Evolutionary conservation across 1,140 invertebrate species (phyloP), one percentile per base, ranked within the genome.

Genomic region (Aplysia californica): DNA sequence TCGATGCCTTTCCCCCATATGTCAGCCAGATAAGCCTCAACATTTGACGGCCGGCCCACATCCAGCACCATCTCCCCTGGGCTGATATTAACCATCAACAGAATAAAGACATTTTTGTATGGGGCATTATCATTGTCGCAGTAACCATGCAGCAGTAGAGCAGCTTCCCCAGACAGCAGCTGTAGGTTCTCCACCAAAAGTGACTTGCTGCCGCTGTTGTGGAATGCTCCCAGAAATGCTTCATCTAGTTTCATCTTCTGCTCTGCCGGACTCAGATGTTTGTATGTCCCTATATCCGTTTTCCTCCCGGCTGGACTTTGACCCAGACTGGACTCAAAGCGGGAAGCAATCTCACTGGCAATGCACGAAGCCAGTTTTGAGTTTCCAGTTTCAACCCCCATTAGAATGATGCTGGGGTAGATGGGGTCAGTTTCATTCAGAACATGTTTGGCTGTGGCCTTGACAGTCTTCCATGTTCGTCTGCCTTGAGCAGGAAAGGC

Each of bases 61-160:
- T 82, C 26, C 35, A 66, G 39, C 0, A 65, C 31, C 21, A 72
- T 61, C 55, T 56, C 35, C 44, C n/a, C n/a, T 10, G 44, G 44
- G 44, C 44, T 50, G 18, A 72, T 77, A 66, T 81, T 77, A 38
- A 85, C 50, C 15, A 80, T 78, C 35, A 82, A 66, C 23, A 84
- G 73, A n/a, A 86, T 80, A 15, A 82, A 38, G 3, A 80, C 80
- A 50, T 85, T 65, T 72, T 87, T 87, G 58, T 82, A 84, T 15
- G 86, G 86, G 20, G 86, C 86, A 76, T 87, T 83, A 65, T 86
- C 86, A 35, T 80, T 80, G 67, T 87, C 86, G 74, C 86, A 87
- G 58, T 81, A 85, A 29, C 81, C 83, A 80, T 87, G 86, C 15
- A 87, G 77, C 20, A 87, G 69, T 23, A 87, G 75, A 5, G 82